Base-by-base conservation (phyloP, 2,113 vertebrate species). In the Steatornis caripensis region DNA sequence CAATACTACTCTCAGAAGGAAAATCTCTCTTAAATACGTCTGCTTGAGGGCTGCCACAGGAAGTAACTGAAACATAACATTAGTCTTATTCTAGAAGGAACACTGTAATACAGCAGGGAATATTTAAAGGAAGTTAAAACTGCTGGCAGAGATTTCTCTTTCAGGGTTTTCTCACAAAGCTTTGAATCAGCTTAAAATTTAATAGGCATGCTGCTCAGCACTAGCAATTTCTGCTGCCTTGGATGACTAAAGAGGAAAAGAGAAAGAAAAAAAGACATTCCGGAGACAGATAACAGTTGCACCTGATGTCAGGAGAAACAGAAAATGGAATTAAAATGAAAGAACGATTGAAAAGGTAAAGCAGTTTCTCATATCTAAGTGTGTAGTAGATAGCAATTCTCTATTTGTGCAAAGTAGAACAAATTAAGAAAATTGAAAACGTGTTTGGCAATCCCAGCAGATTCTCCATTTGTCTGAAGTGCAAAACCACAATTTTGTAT, bases 341-440 rank as follows among this genome's bases (percentile, higher is more conserved):
- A 66, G 81, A 77, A 3, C 18, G 49, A 4, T 37, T 75, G 37
- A 55, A 78, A 91, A 84, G 9, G 5, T 57, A 74, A 81, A 77
- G 17, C 7, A 37, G 13, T 74, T 77, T 89, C 43, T 77, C 20
- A 24, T 8, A 48, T 49, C 2, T 37, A 81, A 61, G 6, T 17
- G 3, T 57, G 30, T 19, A 64, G 36, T 37, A 48, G 37, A 23
- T 89, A 61, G 17, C 21, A 82, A 51, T 34, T 11, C 6, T 87
- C 23, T 68, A 22, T 87, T 71, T 85, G 37, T 79, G 45, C 27
- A 85, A 84, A 79, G 60, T 15, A 84, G 43, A 82, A 9, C 12
- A 95, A 90, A 93, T 79, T 60, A 84, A 94, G 72, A 82, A 83
- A 94, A 91, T 3, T 55, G 78, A 93, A 93, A 85, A 71, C 64